Percentiles rank a stretch among this genome's conserved stretches.
Evolutionary conservation across 1,140 invertebrate species (phyloP).

Genomic region (Cydia amplana): DNA sequence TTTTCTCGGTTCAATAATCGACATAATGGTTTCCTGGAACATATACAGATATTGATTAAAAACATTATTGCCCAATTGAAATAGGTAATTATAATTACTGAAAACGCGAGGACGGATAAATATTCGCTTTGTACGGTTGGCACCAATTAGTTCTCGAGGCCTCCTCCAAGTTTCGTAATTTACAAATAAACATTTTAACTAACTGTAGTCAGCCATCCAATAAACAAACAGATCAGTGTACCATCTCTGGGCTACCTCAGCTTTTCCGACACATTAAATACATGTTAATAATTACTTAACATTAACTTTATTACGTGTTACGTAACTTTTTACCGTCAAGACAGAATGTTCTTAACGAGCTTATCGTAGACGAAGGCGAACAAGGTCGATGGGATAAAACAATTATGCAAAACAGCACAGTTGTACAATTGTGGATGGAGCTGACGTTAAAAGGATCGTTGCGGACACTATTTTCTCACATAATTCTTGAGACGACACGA

Average conservation of each 20-base stretch:
- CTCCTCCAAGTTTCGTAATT: background rate
- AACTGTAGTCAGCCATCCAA: background rate
- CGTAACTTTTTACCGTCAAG: background rate
- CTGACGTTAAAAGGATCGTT: conserved; percentile 34
- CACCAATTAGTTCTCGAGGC: background rate
- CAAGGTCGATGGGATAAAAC: conserved; percentile 19
- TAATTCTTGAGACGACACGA: conserved; percentile 48
- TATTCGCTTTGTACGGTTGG: background rate
- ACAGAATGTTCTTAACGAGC: background rate
- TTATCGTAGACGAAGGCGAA: background rate
- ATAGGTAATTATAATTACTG: too few relatives aligned
- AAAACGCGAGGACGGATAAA: background rate
- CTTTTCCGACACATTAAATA: background rate
- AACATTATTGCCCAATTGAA: background rate
- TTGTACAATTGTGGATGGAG: conserved; percentile 34
- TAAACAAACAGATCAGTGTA: conserved; percentile 2
- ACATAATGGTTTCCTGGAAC: too few relatives aligned
- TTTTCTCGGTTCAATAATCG: too few relatives aligned
- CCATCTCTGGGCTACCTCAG: background rate
- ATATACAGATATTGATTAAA: background rate
- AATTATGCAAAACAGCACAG: conserved; percentile 26
- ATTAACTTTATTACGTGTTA: background rate
- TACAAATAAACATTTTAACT: background rate
- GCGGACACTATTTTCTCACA: conserved; percentile 52
- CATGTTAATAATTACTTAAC: background rate